Evolutionary conservation across 2,888 invertebrate species (phyloP).

Genomic region (Therioaphis trifolii): DNA sequence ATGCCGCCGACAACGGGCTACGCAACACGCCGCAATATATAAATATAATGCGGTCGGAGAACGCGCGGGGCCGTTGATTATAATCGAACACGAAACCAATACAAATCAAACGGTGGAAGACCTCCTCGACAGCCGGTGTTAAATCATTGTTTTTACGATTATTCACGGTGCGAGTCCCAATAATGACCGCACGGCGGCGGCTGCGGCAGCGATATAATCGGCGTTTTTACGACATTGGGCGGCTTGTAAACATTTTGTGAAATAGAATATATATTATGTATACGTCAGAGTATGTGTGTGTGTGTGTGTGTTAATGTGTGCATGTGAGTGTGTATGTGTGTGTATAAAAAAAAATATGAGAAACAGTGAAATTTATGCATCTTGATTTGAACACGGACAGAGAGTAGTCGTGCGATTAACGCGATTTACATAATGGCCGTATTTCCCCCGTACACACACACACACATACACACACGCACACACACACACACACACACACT

Average conservation of each 20-base stretch:
- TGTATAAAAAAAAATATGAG: slow-evolving; percentile 7
- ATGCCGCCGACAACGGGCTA: background rate
- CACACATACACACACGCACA: too few species aligned
- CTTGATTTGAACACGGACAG: slow-evolving; percentile 59
- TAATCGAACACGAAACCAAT: slow-evolving; percentile 41
- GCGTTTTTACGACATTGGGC: slow-evolving; percentile 60
- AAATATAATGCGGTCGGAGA: background rate
- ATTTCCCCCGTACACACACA: background rate
- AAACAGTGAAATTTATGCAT: slow-evolving; percentile 58
- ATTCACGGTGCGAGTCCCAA: slow-evolving; percentile 5
- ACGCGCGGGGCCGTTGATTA: slow-evolving; percentile 10
- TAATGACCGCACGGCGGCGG: slow-evolving; percentile 29
- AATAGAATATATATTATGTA: background rate
- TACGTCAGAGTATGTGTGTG: too few species aligned
- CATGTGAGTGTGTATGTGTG: too few species aligned
- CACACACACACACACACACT: too few species aligned
- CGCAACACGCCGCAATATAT: background rate
- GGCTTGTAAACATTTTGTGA: slow-evolving; percentile 61
- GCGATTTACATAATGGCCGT: slow-evolving; percentile 57
- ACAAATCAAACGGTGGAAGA: slow-evolving; percentile 43
- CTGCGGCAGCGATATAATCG: slow-evolving; percentile 46
- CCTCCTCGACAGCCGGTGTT: slow-evolving; percentile 32
- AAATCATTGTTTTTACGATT: slow-evolving; percentile 48
- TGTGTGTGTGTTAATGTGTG: too few species aligned
- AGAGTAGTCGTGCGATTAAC: slow-evolving; percentile 60